Evolutionary conservation across 2,113 vertebrate genomes (phyloP).

Genomic region (Chaetorhynchus papuensis): DNA sequence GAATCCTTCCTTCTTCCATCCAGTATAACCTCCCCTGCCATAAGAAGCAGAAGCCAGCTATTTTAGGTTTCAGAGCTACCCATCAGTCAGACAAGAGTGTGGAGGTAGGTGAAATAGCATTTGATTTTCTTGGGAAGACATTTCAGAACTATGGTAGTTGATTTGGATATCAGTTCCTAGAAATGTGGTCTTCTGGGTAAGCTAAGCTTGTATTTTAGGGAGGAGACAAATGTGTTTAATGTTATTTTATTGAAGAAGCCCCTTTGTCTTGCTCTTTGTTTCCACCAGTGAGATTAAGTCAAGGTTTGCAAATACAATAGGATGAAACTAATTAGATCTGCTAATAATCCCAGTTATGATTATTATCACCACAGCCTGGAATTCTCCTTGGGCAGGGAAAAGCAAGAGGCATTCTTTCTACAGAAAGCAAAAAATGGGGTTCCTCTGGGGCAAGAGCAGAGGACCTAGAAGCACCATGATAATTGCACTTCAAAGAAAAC

Average conservation of each 20-base stretch:
- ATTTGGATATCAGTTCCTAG: background rate
- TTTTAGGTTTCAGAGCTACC: background rate
- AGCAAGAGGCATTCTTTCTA: background rate
- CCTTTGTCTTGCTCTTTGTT: background rate
- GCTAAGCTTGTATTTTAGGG: background rate
- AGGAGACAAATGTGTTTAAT: background rate
- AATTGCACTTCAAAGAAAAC: background rate
- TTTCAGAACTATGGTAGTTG: background rate
- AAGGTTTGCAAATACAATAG: background rate
- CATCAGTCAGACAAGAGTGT: background rate
- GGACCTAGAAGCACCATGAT: background rate
- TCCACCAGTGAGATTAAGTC: background rate
- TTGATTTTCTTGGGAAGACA: background rate
- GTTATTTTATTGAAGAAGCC: background rate
- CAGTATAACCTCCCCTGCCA: background rate
- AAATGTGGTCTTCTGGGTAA: background rate
- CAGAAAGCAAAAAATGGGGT: background rate
- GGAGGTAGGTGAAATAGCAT: background rate
- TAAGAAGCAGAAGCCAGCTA: background rate
- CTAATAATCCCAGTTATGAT: background rate
- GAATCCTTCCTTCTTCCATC: background rate
- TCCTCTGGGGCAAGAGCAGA: background rate
- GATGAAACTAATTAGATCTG: background rate
- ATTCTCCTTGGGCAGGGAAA: background rate
- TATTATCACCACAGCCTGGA: background rate